Percentiles rank a stretch among this genome's conserved stretches.
Evolutionary conservation across 2,797 vertebrate species (phyloP).

Genomic region (Pygocentrus nattereri): DNA sequence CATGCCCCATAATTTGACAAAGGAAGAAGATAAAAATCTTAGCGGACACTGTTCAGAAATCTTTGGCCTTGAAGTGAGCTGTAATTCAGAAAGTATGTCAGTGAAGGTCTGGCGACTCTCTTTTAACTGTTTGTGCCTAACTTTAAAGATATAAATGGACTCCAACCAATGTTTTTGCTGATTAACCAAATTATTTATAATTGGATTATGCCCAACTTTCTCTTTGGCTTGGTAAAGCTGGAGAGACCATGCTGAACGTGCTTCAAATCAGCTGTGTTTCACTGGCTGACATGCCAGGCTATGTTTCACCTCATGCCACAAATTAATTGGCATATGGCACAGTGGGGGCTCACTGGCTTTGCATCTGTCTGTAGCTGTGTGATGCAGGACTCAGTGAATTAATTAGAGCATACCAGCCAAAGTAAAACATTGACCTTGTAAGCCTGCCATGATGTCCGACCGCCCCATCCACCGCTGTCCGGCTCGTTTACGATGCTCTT

Average conservation of each 20-base stretch:
- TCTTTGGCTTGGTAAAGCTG: slow-evolving; percentile 36
- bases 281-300: slow-evolving; percentile 43
- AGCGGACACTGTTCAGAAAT: neutral
- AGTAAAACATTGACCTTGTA: slow-evolving; percentile 83
- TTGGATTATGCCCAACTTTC: neutral
- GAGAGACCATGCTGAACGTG: slow-evolving; percentile 46
- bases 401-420: slow-evolving; percentile 74
- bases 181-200: neutral
- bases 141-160: neutral
- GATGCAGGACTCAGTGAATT: slow-evolving; percentile 69
- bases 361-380: slow-evolving; percentile 57
- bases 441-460: slow-evolving; percentile 49
- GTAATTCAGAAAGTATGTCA: neutral
- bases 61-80: neutral
- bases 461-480: slow-evolving; percentile 48
- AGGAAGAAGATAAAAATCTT: neutral
- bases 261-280: slow-evolving; percentile 32
- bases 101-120: neutral
- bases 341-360: slow-evolving; percentile 52
- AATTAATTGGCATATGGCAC: slow-evolving; percentile 68
- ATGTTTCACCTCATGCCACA: slow-evolving; percentile 62
- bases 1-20: too few relatives aligned
- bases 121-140: neutral
- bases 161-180: neutral
- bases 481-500: slow-evolving; percentile 44